These are phyloP conservation scores for Menidia beryllina DNA, from an alignment of 2,113 vertebrate genomes.

Conservation along the genomic window DNA sequence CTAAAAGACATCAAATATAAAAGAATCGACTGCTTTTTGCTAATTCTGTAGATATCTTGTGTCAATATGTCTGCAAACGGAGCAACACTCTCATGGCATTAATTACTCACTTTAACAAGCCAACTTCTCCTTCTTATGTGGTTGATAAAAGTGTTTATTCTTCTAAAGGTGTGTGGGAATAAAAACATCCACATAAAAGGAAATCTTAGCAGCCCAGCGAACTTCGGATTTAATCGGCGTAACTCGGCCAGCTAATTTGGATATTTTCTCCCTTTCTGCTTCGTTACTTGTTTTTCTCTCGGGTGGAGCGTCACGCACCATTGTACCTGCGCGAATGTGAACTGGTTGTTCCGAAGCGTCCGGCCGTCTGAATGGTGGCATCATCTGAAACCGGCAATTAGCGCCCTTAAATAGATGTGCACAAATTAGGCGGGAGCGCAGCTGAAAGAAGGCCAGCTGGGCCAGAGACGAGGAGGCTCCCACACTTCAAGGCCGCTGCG, in stretches of 20 bases:
- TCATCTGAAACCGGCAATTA: not conserved
- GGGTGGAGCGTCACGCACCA: no score
- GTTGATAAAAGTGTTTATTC: no score
- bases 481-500: conserved; percentile 18
- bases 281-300: not conserved
- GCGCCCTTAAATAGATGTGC: conserved; percentile 15
- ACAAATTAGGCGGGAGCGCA: not conserved
- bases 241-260: no score
- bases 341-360: not conserved
- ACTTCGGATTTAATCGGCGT: no score
- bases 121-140: no score
- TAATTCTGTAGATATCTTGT: not conserved
- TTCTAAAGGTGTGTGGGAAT: no score
- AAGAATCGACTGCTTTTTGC: not conserved
- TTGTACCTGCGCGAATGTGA: not conserved
- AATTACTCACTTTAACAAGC: no score
- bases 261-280: not conserved
- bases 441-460: conserved; percentile 23
- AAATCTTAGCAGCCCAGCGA: no score
- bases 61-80: not conserved
- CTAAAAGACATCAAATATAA: not conserved
- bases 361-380: not conserved
- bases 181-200: no score
- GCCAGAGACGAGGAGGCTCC: conserved; percentile 29
- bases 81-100: not conserved